Evolutionary conservation across 2,888 invertebrate species (phyloP).

Genomic region (Macrosoma leucophasiata): DNA sequence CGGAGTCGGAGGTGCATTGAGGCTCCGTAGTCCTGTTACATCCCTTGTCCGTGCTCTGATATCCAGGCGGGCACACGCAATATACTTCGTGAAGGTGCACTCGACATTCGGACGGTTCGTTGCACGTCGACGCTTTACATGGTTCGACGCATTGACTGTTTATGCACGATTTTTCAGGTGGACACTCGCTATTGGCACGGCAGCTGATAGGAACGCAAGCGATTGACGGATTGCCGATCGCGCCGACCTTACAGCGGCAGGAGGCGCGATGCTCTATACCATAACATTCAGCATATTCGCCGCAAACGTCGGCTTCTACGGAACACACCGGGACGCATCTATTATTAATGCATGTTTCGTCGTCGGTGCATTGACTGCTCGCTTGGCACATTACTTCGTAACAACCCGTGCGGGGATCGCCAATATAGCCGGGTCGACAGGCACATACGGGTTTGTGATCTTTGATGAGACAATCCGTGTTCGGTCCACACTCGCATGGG

Average conservation of each 20-base stretch:
- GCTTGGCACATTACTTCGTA: constrained; percentile 82
- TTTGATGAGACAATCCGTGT: constrained; percentile 88
- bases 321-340: constrained; percentile 89
- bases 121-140: constrained; percentile 82
- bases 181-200: constrained; percentile 86
- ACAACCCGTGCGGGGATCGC: constrained; percentile 90
- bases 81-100: constrained; percentile 85
- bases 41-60: constrained; percentile 77
- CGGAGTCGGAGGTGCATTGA: constrained; percentile 84
- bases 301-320: constrained; percentile 82
- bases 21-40: constrained; percentile 77
- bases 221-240: constrained; percentile 86
- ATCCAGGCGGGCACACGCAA: constrained; percentile 89
- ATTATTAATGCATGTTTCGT: constrained; percentile 88
- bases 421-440: constrained; percentile 88
- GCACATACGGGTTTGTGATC: constrained; percentile 92
- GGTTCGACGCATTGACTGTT: constrained; percentile 87
- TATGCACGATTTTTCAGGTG: constrained; percentile 85
- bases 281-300: constrained; percentile 85
- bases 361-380: constrained; percentile 86
- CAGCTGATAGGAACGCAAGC: constrained; percentile 89
- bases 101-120: constrained; percentile 83
- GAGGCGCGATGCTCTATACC: constrained; percentile 87
- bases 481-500: constrained; percentile 90
- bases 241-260: constrained; percentile 89